Evolutionary conservation across 1,140 invertebrate genomes (phyloP).

Genomic region (Pseudachorutes palmiensis): DNA sequence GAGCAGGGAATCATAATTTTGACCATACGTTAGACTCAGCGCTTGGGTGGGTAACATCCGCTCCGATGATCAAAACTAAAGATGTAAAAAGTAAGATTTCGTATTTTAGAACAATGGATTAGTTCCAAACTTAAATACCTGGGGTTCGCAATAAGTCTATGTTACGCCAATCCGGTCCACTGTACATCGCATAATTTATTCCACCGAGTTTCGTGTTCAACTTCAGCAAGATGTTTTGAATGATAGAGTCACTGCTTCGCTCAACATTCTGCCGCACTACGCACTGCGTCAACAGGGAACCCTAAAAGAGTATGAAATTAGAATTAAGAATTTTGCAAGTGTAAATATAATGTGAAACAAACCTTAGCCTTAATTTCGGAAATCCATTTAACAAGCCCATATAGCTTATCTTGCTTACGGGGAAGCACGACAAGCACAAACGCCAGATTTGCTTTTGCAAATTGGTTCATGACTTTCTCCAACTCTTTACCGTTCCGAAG

Average conservation of each 20-base stretch:
- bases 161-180: background rate
- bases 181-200: constrained; percentile 58
- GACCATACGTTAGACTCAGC: background rate
- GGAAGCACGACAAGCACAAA: constrained; percentile 3
- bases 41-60: constrained; percentile 1
- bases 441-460: background rate
- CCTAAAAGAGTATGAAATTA: no score
- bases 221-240: constrained; percentile 71
- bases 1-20: no score
- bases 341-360: no score
- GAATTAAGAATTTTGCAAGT: no score
- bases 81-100: background rate
- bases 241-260: constrained; percentile 42
- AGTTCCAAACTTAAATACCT: background rate
- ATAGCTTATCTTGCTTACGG: background rate
- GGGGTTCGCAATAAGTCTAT: background rate
- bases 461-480: background rate
- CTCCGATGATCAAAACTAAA: constrained; percentile 15
- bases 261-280: constrained; percentile 54
- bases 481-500: background rate
- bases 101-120: background rate
- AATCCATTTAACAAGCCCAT: background rate
- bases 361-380: background rate
- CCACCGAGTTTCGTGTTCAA: constrained; percentile 78
- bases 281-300: constrained; percentile 58